phyloP scores from a whole-genome alignment of 2,888 invertebrate genomes.

The Petrolisthes manimaculis region DNA sequence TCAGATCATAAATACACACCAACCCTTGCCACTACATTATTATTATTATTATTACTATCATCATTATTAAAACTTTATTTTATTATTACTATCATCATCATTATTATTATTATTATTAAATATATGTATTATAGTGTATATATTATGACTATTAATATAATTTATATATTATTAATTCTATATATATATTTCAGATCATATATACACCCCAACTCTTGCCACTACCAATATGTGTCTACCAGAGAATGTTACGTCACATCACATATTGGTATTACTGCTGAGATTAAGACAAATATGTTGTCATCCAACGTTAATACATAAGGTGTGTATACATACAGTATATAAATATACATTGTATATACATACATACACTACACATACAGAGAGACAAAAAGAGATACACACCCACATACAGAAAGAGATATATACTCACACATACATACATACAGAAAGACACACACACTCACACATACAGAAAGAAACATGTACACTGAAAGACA shows the following conservation, averaged over 20 bases:
- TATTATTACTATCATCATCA: background rate
- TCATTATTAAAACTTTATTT: no score
- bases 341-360: no score
- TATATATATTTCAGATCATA: conserved; percentile 30
- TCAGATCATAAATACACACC: conserved; percentile 54
- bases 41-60: no score
- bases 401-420: no score
- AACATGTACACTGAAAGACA: no score
- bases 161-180: background rate
- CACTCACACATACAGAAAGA: background rate
- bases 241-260: conserved; percentile 71
- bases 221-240: background rate
- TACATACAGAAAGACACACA: background rate
- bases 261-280: conserved; percentile 79
- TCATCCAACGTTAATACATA: conserved; percentile 61
- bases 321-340: conserved; percentile 42
- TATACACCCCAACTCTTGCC: conserved; percentile 60
- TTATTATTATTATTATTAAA: background rate
- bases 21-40: conserved; percentile 33
- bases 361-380: no score
- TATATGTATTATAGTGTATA: no score
- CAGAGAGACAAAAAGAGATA: no score
- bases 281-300: conserved; percentile 65
- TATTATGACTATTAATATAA: no score
- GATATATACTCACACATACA: no score